Conservation (phyloP, 2,888 invertebrate species). For the Galerucella calmariensis region DNA sequence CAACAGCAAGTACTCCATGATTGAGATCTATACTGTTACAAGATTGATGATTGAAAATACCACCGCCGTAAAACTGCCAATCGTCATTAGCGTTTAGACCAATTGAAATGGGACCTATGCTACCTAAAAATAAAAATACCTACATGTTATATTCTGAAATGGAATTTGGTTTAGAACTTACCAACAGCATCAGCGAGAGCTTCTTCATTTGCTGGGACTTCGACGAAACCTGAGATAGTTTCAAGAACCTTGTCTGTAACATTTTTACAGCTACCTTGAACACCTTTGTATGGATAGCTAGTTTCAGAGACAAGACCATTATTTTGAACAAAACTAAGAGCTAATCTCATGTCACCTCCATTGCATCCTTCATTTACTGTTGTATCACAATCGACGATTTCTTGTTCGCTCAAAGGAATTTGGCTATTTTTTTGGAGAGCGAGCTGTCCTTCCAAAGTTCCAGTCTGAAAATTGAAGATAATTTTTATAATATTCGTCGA, state of each 20-base stretch:
- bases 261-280: constrained; percentile 34
- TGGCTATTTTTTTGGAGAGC: constrained; percentile 80
- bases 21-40: constrained; percentile 72
- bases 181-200: constrained; percentile 11
- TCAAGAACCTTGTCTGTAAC: not conserved
- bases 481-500: not conserved
- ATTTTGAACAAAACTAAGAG: constrained; percentile 82
- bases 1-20: constrained; percentile 83
- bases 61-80: constrained; percentile 84
- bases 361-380: constrained; percentile 86
- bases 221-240: not conserved
- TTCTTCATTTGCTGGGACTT: constrained; percentile 2
- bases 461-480: constrained; percentile 71
- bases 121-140: constrained; percentile 64
- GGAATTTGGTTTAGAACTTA: not conserved
- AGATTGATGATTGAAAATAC: constrained; percentile 84
- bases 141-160: too few species aligned
- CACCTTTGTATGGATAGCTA: constrained; percentile 76
- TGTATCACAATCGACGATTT: constrained; percentile 79
- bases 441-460: constrained; percentile 88
- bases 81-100: constrained; percentile 80
- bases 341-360: constrained; percentile 81
- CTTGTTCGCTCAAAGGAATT: constrained; percentile 83
- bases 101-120: constrained; percentile 83
- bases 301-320: constrained; percentile 86